These are phyloP conservation scores for Pseudolycoriella hygida DNA, from an alignment of 2,888 invertebrate species.

Conservation along the genomic window DNA sequence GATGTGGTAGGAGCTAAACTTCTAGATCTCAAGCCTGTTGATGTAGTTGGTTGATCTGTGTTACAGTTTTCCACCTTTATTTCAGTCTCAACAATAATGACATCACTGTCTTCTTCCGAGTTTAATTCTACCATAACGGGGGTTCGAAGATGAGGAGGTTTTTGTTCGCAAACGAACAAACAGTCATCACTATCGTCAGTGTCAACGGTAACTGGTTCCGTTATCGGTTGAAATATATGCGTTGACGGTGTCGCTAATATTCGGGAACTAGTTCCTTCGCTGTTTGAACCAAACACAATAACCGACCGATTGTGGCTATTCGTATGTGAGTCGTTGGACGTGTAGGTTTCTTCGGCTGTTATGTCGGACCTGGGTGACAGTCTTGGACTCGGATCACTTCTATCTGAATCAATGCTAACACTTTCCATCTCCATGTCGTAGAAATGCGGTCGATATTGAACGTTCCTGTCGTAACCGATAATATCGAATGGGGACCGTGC, in stretches of 20 bases:
- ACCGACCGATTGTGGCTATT: neutral
- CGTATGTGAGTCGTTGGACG: neutral
- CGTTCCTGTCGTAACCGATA: conserved; percentile 59
- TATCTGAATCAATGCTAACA: neutral
- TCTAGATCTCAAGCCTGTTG: no score
- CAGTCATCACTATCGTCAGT: conserved; percentile 20
- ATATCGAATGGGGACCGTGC: conserved; percentile 76
- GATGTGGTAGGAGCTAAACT: no score
- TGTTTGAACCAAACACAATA: neutral
- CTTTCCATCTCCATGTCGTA: conserved; percentile 1
- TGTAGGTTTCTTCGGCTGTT: neutral
- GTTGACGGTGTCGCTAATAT: neutral
- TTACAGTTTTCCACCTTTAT: no score
- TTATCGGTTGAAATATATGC: neutral
- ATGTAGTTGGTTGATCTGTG: no score
- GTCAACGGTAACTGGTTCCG: neutral
- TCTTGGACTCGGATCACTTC: neutral
- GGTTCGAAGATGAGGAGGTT: conserved; percentile 28
- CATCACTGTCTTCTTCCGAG: conserved; percentile 25
- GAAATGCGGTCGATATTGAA: conserved; percentile 39
- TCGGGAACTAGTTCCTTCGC: neutral
- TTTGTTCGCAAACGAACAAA: conserved; percentile 26
- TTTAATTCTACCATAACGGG: conserved; percentile 26
- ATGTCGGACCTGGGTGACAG: neutral
- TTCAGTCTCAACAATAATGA: conserved; percentile 20